These are phyloP conservation scores for Mustela lutreola DNA, from an alignment of 2,113 vertebrate species.

Conservation along the genomic window DNA sequence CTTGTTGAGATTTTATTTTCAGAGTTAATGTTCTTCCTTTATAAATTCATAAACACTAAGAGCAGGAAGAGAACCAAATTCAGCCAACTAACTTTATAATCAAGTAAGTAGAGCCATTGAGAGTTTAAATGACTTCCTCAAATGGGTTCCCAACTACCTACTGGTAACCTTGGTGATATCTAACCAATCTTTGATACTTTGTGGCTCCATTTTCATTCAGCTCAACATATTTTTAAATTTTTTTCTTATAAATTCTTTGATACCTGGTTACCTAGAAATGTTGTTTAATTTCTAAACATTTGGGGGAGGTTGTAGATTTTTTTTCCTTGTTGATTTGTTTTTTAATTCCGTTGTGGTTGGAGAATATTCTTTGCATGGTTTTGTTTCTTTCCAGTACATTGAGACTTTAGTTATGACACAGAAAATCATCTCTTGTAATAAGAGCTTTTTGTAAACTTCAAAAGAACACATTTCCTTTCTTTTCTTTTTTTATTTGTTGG, in stretches of 20 bases:
- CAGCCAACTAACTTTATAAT: not conserved
- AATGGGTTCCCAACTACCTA: not conserved
- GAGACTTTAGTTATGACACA: not conserved
- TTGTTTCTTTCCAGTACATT: not conserved
- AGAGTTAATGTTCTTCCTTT: not conserved
- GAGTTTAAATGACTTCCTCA: not conserved
- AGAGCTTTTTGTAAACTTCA: not conserved
- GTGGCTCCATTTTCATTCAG: not conserved
- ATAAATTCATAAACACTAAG: not conserved
- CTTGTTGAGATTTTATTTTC: not conserved
- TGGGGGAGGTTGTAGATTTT: not conserved
- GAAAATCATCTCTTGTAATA: not conserved
- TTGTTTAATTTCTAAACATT: constrained; percentile 1
- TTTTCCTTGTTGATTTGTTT: not conserved
- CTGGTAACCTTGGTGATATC: not conserved
- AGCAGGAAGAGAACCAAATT: not conserved
- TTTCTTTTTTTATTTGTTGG: not conserved
- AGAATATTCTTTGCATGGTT: not conserved
- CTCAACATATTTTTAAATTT: not conserved
- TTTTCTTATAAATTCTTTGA: not conserved
- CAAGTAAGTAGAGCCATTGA: not conserved
- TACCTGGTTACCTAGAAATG: not conserved
- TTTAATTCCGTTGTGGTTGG: not conserved
- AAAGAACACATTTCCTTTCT: not conserved
- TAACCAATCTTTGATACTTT: not conserved